Evolutionary conservation across 2,888 invertebrate genomes (phyloP), one percentile per base, ranked within the genome.

Genomic region (Doris montereyensis): DNA sequence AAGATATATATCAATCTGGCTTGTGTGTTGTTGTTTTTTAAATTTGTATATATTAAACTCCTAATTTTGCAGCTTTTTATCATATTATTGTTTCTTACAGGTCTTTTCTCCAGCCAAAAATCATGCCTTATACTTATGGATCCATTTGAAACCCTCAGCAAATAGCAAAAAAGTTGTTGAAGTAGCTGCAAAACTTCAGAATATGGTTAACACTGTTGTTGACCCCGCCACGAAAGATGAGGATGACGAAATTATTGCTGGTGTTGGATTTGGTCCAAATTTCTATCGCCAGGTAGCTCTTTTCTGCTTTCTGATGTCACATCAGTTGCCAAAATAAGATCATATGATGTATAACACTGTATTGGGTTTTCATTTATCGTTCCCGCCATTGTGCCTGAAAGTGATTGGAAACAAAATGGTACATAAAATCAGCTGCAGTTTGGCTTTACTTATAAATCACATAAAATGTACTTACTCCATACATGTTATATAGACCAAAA

Each of bases 201-300:
- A 85, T 60, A 83, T 87, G 78, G 89, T 91, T 8, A 90, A 91
- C 76, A 81, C 85, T 35, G 88, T 91, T 8, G 82, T 85, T 10
- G 90, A 90, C 65, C 88, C 90, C 1, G 85, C 82, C 35, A 82
- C 87, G 81, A 83, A 84, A 24, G 89, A 90, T 80, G 90, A 90
- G 34, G 84, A 86, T 24, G 89, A 90, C 79, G 90, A 91, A 81
- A 85, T 91, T 13, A 83, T 84, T 84, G 91, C 91, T 35, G 91
- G 91, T n/a, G 90, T 91, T 3, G 91, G 91, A 34, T 91, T 91
- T 81, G 91, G 91, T 35, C 87, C 89, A 8, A 88, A 87, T 77
- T 89, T 90, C 78, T 89, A 84, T 80, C 78, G 82, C 68, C 88
- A 90, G 88, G 90, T 90, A 68, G n/a, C 34, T 3, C 2, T 8